Evolutionary conservation across 2,113 vertebrate species (phyloP).

Genomic region (Empidonax alnorum): DNA sequence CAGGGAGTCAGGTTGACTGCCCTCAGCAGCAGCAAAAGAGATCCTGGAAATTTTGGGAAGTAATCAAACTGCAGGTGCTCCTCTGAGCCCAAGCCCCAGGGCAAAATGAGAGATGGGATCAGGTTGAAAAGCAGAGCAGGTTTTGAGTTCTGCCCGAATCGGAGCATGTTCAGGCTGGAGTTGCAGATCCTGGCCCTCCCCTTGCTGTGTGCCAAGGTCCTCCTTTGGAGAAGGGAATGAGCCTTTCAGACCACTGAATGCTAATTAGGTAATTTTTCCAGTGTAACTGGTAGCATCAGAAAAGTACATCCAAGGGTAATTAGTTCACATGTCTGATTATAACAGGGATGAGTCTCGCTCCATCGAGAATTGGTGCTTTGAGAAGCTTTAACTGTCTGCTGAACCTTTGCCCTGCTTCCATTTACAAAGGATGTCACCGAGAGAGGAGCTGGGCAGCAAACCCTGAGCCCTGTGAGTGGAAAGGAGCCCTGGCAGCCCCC

Average conservation of each 20-base stretch:
- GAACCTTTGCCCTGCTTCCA: not conserved
- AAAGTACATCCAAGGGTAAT: constrained; percentile 45
- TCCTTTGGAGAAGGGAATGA: not conserved
- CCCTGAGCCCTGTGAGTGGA: fast-evolving
- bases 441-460: not conserved
- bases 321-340: constrained; percentile 31
- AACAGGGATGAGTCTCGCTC: not conserved
- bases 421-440: not conserved
- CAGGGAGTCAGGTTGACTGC: not conserved
- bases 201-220: not conserved
- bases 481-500: not conserved
- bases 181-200: not conserved
- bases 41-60: not conserved
- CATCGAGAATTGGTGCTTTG: not conserved
- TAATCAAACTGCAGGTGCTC: not conserved
- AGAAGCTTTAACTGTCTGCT: not conserved
- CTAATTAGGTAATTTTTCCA: not conserved
- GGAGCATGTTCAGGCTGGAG: not conserved
- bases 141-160: not conserved
- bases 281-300: not conserved
- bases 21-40: not conserved
- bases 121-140: not conserved
- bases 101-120: not conserved
- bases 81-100: not conserved
- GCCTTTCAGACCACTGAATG: not conserved